A percentile compares a stretch with the other conserved stretches of the same genome.
Evolutionary conservation across 2,797 vertebrate genomes (phyloP).

Genomic region (Lerista edwardsae): DNA sequence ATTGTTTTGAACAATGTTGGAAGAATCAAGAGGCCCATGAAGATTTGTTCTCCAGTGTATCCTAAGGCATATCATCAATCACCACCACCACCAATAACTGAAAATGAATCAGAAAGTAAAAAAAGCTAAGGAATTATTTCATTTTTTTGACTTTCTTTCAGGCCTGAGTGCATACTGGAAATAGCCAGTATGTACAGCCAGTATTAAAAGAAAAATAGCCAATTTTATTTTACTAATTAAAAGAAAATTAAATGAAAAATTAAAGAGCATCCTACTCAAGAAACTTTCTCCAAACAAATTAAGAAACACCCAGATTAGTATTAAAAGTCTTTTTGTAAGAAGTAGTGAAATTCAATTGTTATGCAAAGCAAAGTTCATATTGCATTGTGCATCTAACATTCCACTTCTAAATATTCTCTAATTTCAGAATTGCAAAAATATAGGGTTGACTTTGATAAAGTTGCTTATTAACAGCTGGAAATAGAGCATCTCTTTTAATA

Average conservation of each 20-base stretch:
- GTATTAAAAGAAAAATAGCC: neutral
- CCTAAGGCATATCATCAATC: neutral
- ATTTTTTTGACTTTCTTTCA: neutral
- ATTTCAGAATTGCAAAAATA: no score
- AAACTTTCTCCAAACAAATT: neutral
- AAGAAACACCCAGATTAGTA: neutral
- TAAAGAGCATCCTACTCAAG: neutral
- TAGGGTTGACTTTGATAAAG: neutral
- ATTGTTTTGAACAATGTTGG: constrained; percentile 15
- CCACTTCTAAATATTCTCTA: no score
- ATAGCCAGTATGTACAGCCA: neutral
- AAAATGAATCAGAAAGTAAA: no score
- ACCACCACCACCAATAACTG: neutral
- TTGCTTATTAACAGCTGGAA: neutral
- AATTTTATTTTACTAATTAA: no score
- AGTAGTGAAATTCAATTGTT: no score
- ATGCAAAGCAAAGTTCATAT: no score
- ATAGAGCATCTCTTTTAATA: neutral
- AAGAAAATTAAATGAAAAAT: neutral
- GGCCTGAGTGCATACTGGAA: constrained; percentile 6
- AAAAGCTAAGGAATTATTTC: neutral
- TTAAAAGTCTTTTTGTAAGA: neutral
- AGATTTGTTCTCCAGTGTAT: neutral
- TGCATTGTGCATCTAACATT: no score
- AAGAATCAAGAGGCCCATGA: constrained; percentile 1